Base-by-base conservation (phyloP, 2,888 invertebrate species). In the Sclerodermus sp. region DNA sequence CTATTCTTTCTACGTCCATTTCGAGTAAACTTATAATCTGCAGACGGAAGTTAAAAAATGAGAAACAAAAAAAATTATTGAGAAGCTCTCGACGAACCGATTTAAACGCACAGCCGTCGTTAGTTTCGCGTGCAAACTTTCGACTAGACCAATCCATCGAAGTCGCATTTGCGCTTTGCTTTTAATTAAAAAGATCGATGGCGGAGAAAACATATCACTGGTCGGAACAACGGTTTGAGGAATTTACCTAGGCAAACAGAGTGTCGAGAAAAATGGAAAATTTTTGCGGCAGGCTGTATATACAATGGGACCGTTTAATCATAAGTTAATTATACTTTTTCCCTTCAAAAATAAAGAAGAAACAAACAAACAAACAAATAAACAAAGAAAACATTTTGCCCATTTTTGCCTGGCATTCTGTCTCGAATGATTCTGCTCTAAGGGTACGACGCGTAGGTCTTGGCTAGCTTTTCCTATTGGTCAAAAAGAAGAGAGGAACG, bases 171-270 rank as follows among this genome's bases (percentile, higher is more conserved):
- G 51, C 44, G 53, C 47, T 43, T 49, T 44, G 36, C 51, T 57
- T 58, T 53, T 45, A 23, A 23, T 23, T n/a, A n/a, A n/a, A n/a
- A 23, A 23, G 51, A 60, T 54, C 42, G 54, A 51, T 55, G 60
- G 58, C 58, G 57, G 59, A 30, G 30, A 57, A 63, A 57, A 64
- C 63, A 64, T 64, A 64, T 64, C 63, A 64, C 57, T 54, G 58
- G 55, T 54, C 62, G 63, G 53, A 57, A 51, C 50, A 51, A 58
- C 52, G 55, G 61, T 58, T 53, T 47, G 45, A 52, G 4, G 23
- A 5, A 23, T 23, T 23, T 23, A 8, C 8, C 23, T 23, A 47
- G 44, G 44, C 40, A 50, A 42, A 48, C 17, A 30, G n/a, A 13
- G 37, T 15, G 23, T 34, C 30, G 13, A 18, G 31, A 3, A n/a